phyloP scores from a whole-genome alignment of 2,888 invertebrate species.

The Catocala sponsa region DNA sequence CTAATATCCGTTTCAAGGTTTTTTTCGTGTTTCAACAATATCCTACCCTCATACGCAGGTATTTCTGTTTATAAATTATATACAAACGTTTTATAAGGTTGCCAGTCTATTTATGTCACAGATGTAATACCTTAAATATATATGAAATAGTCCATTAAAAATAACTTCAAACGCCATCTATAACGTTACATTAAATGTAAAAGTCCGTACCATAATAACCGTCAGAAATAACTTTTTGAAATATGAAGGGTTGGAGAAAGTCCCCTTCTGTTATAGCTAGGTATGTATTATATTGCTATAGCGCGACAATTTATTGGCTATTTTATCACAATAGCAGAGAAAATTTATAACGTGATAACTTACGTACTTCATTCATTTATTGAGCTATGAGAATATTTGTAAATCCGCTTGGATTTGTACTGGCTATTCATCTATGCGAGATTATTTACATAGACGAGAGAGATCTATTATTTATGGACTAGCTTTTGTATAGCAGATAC shows the following conservation, averaged over 20 bases:
- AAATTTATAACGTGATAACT: constrained; percentile 85
- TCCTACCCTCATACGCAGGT: too few species aligned
- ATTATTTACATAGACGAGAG: constrained; percentile 32
- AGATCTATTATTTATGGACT: constrained; percentile 34
- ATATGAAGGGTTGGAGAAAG: constrained; percentile 64
- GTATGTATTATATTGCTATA: constrained; percentile 56
- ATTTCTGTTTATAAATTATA: too few species aligned
- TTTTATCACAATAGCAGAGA: constrained; percentile 74
- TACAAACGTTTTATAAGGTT: too few species aligned
- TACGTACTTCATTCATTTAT: constrained; percentile 70
- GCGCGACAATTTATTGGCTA: constrained; percentile 84
- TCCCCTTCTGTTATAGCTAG: constrained; percentile 54
- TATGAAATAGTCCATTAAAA: constrained; percentile 13
- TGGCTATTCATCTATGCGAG: constrained; percentile 27
- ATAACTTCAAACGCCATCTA: constrained; percentile 14
- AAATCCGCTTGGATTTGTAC: constrained; percentile 60
- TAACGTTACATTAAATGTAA: constrained; percentile 29
- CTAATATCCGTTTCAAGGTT: too few species aligned
- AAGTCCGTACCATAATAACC: constrained; percentile 20
- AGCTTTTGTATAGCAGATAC: constrained; percentile 11
- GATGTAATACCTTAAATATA: neutral
- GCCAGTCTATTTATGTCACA: neutral
- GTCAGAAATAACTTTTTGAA: constrained; percentile 23
- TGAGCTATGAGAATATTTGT: constrained; percentile 62
- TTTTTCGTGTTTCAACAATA: too few species aligned